Evolutionary conservation across 1,140 invertebrate species (phyloP), one percentile per base, ranked within the genome.

Genomic region (Cataglyphis hispanica): DNA sequence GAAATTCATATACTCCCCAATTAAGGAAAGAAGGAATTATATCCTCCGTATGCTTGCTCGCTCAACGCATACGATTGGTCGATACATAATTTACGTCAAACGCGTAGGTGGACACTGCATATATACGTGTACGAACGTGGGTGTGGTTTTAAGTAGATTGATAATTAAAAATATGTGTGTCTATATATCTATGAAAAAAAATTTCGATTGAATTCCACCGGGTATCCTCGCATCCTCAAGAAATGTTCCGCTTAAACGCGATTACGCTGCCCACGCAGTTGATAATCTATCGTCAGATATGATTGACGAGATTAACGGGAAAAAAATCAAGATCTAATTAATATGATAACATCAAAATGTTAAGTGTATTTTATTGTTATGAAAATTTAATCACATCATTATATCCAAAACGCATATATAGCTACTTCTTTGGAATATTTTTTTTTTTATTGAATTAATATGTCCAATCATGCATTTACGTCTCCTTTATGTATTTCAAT

Each of bases 91-190:
- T 89, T 86, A 88, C 86, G 40, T 6, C 70, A 11, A 0, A 13
- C 43, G 74, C 74, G 74, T 85, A 43, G 61, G 74, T 34, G 2
- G 13, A 50, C 10, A 10, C 10, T 43, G 16, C 53, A 53, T 22
- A 31, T 19, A 67, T 77, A n/a, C 22, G 46, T 46, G 50, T 67
- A 78, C 63, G 40, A 72, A 72, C 66, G 84, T 89, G 66, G 88
- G 84, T 60, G 74, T 63, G 34, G 53, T 90, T 90, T 87, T 60
- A 84, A 90, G 78, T 85, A 86, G 85, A 56, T 72, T 78, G 66
- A 1, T 80, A 87, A 90, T 90, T 90, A 89, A 87, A 85, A 74
- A 50, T 75, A 75, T 75, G 60, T 34, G 46, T 72, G 50, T 53
- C 5, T n/a, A 53, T 64, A 27, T 60, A 40, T 19, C 19, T 43